Evolutionary conservation across 2,888 invertebrate genomes (phyloP), one percentile per base, ranked within the genome.

Genomic region (Tupiocoris notatus): DNA sequence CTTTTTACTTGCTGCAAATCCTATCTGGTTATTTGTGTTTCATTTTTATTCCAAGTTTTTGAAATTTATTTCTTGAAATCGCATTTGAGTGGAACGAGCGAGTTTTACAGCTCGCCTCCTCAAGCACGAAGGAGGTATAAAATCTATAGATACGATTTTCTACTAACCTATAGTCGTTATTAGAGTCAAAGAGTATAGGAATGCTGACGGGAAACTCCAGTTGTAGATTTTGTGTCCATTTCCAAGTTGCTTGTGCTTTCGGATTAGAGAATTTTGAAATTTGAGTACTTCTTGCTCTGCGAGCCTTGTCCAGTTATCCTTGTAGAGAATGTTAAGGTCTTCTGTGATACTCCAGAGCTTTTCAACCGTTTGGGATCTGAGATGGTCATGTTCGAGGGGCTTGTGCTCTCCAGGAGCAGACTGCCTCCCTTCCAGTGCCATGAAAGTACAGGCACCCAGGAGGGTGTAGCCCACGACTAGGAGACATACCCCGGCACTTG

Each of bases 121-220:
- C n/a, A n/a, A n/a, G n/a, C n/a, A n/a, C n/a, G n/a, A n/a, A n/a
- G n/a, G n/a, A n/a, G n/a, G n/a, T n/a, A n/a, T n/a, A n/a, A n/a
- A n/a, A n/a, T n/a, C n/a, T n/a, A n/a, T n/a, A n/a, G n/a, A n/a
- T n/a, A n/a, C n/a, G n/a, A n/a, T n/a, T n/a, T n/a, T n/a, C n/a
- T n/a, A n/a, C 70, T 90, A 85, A 96, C 96, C 96, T 81, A 96
- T 96, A 57, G 96, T 96, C 7, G 96, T 96, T 83, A 96, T 96
- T 80, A 97, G 89, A 18, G 96, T 96, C 81, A 96, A 87, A 23
- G 95, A 95, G 84, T 96, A 97, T 67, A 97, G 88, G 83, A 96
- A 93, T 81, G 95, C 94, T 80, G 94, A 93, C 79, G 95, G 92
- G 84, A 96, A 95, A 64, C 94, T 94, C 95, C 96, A 96, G 81